Conservation (phyloP, 2,797 vertebrate species). For the Clarias laeviceps region DNA sequence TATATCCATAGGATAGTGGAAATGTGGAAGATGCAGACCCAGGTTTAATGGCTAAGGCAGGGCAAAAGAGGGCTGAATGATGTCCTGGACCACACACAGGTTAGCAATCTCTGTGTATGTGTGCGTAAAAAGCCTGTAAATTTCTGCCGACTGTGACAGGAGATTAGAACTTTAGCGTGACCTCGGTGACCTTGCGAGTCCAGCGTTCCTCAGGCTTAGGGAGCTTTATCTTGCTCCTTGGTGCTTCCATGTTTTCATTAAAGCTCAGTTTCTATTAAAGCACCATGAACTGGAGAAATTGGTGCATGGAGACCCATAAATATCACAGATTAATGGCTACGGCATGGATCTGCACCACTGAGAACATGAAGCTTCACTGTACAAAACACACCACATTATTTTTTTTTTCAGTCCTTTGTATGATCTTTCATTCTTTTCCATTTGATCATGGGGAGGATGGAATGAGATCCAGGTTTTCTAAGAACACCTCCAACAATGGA, state of each 20-base stretch:
- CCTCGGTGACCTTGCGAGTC: conserved; percentile 62
- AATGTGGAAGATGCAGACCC: conserved; percentile 34
- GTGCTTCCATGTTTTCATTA: conserved; percentile 34
- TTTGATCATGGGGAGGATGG: conserved; percentile 13
- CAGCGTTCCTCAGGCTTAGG: conserved; percentile 28
- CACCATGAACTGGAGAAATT: conserved; percentile 19
- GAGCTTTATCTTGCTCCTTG: conserved; percentile 24
- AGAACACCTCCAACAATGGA: conserved; percentile 24
- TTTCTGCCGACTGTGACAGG: conserved; percentile 54
- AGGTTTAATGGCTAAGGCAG: conserved; percentile 28
- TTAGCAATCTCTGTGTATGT: conserved; percentile 46
- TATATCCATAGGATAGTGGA: conserved; percentile 18
- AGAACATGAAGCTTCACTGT: conserved; percentile 5
- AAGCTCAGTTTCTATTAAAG: conserved; percentile 39
- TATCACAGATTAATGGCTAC: conserved; percentile 31
- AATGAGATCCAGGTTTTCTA: background rate
- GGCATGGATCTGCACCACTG: background rate
- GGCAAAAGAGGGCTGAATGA: conserved; percentile 11
- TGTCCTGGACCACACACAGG: conserved; percentile 68
- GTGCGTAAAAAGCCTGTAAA: conserved; percentile 63
- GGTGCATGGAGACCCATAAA: conserved; percentile 42
- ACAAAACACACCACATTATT: conserved; percentile 2
- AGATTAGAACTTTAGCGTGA: conserved; percentile 59
- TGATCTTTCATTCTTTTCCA: conserved; percentile 13
- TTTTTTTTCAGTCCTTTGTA: conserved; percentile 1